Conservation (phyloP, 2,113 vertebrate species). For the Neolamprologus caudopunctatus region DNA sequence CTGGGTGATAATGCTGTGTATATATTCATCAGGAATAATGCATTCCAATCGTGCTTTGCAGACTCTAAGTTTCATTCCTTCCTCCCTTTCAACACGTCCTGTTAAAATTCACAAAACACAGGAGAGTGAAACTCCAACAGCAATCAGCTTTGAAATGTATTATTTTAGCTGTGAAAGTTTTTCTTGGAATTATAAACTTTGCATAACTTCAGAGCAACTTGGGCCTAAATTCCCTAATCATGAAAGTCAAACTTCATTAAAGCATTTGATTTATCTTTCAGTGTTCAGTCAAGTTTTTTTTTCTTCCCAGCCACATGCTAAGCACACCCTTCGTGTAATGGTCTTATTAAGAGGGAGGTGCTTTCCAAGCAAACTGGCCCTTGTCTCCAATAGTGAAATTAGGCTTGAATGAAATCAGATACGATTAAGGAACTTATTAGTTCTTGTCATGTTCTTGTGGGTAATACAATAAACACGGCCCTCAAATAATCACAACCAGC, state of each 20-base stretch:
- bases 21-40: neutral
- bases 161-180: constrained; percentile 74
- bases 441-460: constrained; percentile 61
- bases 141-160: constrained; percentile 49
- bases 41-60: constrained; percentile 32
- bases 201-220: constrained; percentile 59
- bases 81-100: neutral
- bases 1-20: neutral
- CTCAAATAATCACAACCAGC: constrained; percentile 58
- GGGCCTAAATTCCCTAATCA: constrained; percentile 55
- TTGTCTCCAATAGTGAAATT: constrained; percentile 36
- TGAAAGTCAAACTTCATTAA: constrained; percentile 71
- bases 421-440: constrained; percentile 61
- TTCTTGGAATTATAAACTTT: constrained; percentile 60
- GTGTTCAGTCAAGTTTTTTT: neutral
- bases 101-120: constrained; percentile 33
- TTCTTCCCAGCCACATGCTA: constrained; percentile 27
- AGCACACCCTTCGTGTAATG: constrained; percentile 61
- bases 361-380: constrained; percentile 49
- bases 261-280: constrained; percentile 56
- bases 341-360: constrained; percentile 65
- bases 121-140: neutral
- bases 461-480: constrained; percentile 59
- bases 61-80: constrained; percentile 34
- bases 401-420: constrained; percentile 54